Base-by-base conservation (phyloP, 2,888 invertebrate species). In the Calliopum simillimum region DNA sequence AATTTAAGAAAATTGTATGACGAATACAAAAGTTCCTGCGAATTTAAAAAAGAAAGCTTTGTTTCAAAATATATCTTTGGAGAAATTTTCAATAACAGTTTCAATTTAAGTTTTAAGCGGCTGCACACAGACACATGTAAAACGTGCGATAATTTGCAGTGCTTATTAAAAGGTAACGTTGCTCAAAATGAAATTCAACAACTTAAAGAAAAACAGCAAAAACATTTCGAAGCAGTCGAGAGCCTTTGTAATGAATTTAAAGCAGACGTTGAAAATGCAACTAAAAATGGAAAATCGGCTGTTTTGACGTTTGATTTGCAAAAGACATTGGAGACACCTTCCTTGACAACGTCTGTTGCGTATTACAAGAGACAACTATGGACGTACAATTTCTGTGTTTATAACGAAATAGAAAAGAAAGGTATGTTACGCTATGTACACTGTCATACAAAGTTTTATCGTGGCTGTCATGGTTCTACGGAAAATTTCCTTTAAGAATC, bases 21-120 rank as follows among this genome's bases (percentile, higher is more conserved):
- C 43, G 65, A 65, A 53, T 65, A 51, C 53, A 65, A 65, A 65
- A 63, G 16, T n/a, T n/a, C n/a, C n/a, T n/a, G n/a, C n/a, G n/a
- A n/a, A n/a, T n/a, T n/a, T n/a, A n/a, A n/a, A n/a, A 51, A 65
- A n/a, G 41, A 41, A 47, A 51, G 53, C n/a, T 25, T 25, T 49
- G 63, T 63, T 63, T 63, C 49, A 33, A 16, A 25, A 23, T 49
- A 47, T 49, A 21, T 63, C 25, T 63, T 63, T 49, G 23, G 63
- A 25, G 47, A 25, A 63, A 47, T 63, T 63, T 63, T 49, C 49
- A 47, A 63, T 19, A 47, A 47, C 23, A 63, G 25, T 44, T 63
- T 63, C 25, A 63, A 63, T 23, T 63, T 63, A 51, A 19, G 63
- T 49, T 63, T 63, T 33, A 63, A 63, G 41, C 47, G 49, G 49